phyloP scores from a whole-genome alignment of 2,797 vertebrate species.

The Podarcis siculus region DNA sequence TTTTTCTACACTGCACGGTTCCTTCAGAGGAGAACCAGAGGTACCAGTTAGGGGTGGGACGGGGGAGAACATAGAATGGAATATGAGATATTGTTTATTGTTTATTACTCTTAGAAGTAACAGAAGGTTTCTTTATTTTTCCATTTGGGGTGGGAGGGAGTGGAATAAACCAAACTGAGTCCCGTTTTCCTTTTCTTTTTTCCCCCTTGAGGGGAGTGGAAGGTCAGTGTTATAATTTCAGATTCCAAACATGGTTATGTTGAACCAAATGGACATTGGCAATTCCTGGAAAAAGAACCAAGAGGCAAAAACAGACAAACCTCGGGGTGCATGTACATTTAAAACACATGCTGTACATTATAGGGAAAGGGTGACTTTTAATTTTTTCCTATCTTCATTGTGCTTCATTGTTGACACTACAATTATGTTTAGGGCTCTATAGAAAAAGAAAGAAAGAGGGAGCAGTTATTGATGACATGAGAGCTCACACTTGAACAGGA shows the following conservation, averaged over 20 bases:
- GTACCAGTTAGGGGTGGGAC: conserved; percentile 54
- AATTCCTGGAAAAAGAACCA: conserved; percentile 59
- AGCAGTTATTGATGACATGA: conserved; percentile 19
- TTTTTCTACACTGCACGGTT: conserved; percentile 85
- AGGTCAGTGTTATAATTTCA: conserved; percentile 59
- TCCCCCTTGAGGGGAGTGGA: conserved; percentile 14
- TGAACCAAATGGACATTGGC: conserved; percentile 71
- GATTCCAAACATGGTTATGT: conserved; percentile 61
- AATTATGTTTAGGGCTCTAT: conserved; percentile 27
- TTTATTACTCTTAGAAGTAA: conserved; percentile 64
- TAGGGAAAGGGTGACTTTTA: conserved; percentile 51
- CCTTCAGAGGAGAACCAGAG: conserved; percentile 78
- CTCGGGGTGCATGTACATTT: conserved; percentile 62
- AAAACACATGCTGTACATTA: conserved; percentile 58
- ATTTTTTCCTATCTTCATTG: conserved; percentile 60
- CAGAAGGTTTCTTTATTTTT: conserved; percentile 63
- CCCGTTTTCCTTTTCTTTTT: conserved; percentile 52
- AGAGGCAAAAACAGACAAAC: conserved; percentile 49
- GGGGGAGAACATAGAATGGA: conserved; percentile 48
- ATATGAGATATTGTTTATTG: conserved; percentile 67
- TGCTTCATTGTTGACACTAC: conserved; percentile 63
- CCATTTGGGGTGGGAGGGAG: neutral
- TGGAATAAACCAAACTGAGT: conserved; percentile 31
- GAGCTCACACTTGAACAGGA: conserved; percentile 47
- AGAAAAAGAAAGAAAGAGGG: neutral